phyloP scores from a whole-genome alignment of 1,140 invertebrate species.

The Orius insidiosus region DNA sequence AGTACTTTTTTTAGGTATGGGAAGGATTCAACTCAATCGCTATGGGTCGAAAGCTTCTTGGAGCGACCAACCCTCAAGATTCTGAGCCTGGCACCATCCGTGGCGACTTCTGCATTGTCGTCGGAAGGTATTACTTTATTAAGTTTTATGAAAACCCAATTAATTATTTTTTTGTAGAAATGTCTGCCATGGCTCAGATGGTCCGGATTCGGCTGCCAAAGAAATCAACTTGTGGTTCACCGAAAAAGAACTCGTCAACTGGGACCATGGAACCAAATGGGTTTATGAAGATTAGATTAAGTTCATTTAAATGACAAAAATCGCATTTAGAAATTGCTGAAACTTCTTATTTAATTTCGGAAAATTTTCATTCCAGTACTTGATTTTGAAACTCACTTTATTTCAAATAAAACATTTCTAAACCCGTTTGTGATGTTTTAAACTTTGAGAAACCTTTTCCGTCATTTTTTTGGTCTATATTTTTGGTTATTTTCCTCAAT shows the following conservation, averaged over 20 bases:
- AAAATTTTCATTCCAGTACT: no score
- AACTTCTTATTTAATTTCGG: no score
- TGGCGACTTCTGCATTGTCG: conserved; percentile 88
- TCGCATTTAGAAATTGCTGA: no score
- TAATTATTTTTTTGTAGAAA: conserved; percentile 41
- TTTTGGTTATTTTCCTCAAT: no score
- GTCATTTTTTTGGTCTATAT: no score
- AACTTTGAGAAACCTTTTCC: no score
- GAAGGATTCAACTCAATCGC: conserved; percentile 90
- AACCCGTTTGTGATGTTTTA: no score
- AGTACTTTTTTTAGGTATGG: conserved; percentile 70
- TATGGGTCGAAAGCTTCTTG: conserved; percentile 85
- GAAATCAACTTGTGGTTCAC: conserved; percentile 95
- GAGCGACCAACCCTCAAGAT: conserved; percentile 87
- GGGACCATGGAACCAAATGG: conserved; percentile 68
- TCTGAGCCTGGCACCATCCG: conserved; percentile 86
- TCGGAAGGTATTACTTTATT: conserved; percentile 61
- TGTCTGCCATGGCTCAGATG: conserved; percentile 89
- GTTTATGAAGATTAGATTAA: conserved; percentile 51
- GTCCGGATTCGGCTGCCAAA: conserved; percentile 86
- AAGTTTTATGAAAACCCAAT: not conserved
- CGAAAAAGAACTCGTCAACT: conserved; percentile 69
- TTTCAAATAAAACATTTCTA: no score
- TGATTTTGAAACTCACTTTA: no score
- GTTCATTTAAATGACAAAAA: no score